Evolutionary conservation across 1,140 invertebrate genomes (phyloP).

Genomic region (Brachionus manjavacas): DNA sequence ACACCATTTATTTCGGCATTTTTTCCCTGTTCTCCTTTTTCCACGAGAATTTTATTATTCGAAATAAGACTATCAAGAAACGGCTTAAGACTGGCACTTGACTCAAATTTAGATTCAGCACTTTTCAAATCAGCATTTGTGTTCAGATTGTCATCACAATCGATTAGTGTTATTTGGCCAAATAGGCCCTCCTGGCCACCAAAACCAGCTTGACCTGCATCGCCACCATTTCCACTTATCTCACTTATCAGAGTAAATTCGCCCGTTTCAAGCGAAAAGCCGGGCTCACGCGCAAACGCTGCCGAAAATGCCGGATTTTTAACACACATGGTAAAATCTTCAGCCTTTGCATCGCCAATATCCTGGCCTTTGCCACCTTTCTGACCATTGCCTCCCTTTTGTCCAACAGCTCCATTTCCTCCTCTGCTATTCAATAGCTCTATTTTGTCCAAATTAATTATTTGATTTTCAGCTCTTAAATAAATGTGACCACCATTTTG

Average conservation of each 20-base stretch:
- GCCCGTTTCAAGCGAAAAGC: not conserved
- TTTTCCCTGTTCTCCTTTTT: not conserved
- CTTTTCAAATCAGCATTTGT: not conserved
- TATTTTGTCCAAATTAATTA: slow-evolving; percentile 2
- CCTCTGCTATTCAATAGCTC: not conserved
- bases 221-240: not conserved
- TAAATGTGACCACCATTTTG: not conserved
- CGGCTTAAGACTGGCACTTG: not conserved
- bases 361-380: not conserved
- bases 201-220: not conserved
- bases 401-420: not conserved
- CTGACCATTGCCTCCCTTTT: not conserved
- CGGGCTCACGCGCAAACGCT: not conserved
- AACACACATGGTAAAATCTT: not conserved
- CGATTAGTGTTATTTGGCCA: not conserved
- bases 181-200: not conserved
- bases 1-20: not conserved
- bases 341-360: not conserved
- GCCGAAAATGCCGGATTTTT: not conserved
- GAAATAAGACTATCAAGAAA: not conserved
- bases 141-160: slow-evolving; percentile 4
- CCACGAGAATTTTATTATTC: not conserved
- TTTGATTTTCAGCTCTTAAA: not conserved
- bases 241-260: not conserved
- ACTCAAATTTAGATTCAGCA: not conserved